These are phyloP conservation scores for Melinaea menophilus DNA, from an alignment of 2,888 invertebrate genomes.

Conservation along the genomic window DNA sequence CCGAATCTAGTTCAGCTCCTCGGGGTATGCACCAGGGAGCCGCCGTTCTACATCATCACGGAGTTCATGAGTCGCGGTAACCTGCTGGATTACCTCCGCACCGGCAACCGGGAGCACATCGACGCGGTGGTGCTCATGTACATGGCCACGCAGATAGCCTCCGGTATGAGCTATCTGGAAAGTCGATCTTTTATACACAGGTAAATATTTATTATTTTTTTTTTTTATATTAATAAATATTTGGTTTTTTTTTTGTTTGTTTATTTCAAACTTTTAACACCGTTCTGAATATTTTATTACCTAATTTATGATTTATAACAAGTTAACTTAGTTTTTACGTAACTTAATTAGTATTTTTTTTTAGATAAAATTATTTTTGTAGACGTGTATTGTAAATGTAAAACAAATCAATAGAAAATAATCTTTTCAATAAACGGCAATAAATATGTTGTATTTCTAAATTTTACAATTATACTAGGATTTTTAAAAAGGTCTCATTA, in stretches of 20 bases:
- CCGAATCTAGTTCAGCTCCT: conserved; percentile 98
- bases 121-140: conserved; percentile 98
- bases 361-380: too few relatives aligned
- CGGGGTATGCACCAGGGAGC: conserved; percentile 98
- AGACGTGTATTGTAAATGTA: too few relatives aligned
- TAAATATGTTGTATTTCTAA: too few relatives aligned
- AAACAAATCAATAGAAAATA: too few relatives aligned
- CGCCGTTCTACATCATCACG: conserved; percentile 99
- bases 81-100: conserved; percentile 95
- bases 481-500: too few relatives aligned
- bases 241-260: not conserved
- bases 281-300: too few relatives aligned
- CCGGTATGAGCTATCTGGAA: conserved; percentile 99
- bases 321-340: too few relatives aligned
- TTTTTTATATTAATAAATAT: not conserved
- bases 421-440: too few relatives aligned
- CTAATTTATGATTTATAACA: too few relatives aligned
- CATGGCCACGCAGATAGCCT: conserved; percentile 99
- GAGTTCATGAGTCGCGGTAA: conserved; percentile 99
- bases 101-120: conserved; percentile 89
- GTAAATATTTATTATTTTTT: conserved; percentile 46
- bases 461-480: too few relatives aligned
- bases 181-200: conserved; percentile 96
- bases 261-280: not conserved
- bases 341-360: too few relatives aligned